Evolutionary conservation across 1,140 invertebrate species (phyloP).

Genomic region (Papilio dardanus): DNA sequence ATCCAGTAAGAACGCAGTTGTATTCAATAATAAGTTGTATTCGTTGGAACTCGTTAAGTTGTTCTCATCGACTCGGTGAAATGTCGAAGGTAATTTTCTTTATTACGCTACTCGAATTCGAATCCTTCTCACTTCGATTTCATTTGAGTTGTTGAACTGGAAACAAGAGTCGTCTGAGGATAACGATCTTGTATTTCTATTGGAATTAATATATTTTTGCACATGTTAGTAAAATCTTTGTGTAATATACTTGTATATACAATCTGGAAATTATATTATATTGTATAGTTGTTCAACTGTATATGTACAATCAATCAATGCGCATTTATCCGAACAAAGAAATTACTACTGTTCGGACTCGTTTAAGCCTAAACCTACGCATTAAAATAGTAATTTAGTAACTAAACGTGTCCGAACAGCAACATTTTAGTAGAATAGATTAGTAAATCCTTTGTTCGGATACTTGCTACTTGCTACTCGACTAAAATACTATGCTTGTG

Average conservation of each 20-base stretch:
- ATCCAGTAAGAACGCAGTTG: background rate
- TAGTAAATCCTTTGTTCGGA: too few relatives aligned
- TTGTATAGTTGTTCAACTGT: too few relatives aligned
- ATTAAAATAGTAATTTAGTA: too few relatives aligned
- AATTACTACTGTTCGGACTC: too few relatives aligned
- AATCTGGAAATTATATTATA: background rate
- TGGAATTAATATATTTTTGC: background rate
- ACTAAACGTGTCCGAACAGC: too few relatives aligned
- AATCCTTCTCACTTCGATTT: conserved; percentile 28
- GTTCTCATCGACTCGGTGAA: conserved; percentile 1
- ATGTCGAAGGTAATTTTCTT: conserved; percentile 13
- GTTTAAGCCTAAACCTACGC: too few relatives aligned
- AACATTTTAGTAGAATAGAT: too few relatives aligned
- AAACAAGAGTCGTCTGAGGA: conserved; percentile 14
- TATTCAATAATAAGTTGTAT: background rate
- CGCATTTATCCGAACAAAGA: too few relatives aligned
- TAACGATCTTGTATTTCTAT: conserved; percentile 23
- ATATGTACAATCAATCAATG: too few relatives aligned
- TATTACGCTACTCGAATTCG: conserved; percentile 31
- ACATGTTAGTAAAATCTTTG: background rate
- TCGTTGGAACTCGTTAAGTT: background rate
- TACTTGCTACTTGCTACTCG: too few relatives aligned
- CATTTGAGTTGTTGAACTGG: conserved; percentile 33
- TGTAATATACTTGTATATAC: background rate
- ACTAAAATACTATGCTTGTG: too few relatives aligned